Base-by-base conservation (phyloP, 2,888 invertebrate genomes). In the Bellardia pandia region DNA sequence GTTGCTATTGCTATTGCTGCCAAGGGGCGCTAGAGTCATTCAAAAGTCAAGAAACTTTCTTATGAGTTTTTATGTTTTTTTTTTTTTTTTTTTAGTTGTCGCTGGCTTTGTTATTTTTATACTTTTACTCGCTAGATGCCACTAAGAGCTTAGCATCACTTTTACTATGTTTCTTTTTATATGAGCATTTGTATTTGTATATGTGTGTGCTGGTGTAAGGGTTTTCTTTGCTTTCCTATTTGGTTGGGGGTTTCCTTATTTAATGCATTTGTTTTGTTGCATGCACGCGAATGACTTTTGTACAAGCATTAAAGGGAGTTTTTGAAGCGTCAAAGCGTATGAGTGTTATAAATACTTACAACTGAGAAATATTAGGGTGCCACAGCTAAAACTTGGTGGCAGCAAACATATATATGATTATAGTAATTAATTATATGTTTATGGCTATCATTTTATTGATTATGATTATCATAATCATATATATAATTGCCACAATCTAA, bases 31-130 rank as follows among this genome's bases (percentile, higher is more conserved):
- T 90, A 92, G 92, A 93, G 92, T 92, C 92, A 92, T 93, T 93
- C 91, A 93, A 92, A 93, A 93, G 93, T 93, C 93, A 93, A 93
- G 90, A 91, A 93, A 93, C 93, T 93, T 93, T 92, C 91, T 91
- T 91, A 51, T 82, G 40, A 11, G 51, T 72, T 85, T 87, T 87
- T 89, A 30, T 72, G 37, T 75, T 76, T 37, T 37, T 9, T 64
- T 30, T 58, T 60, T n/a, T 53, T 64, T 82, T 64, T 37, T 37
- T 37, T 37, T 37, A 37, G 37, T 37, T 37, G 56, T 37, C 77
- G 58, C 66, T 62, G 23, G 23, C 23, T 23, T 42, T 53, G 16
- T 53, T 64, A 37, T 51, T 72, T 68, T 75, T 30, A 60, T 48
- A 60, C 37, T 42, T 23, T 23, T 45, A 45, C 16, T 48, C 7